Conservation (phyloP, 2,888 invertebrate genomes). For the Drosophila borborema region DNA sequence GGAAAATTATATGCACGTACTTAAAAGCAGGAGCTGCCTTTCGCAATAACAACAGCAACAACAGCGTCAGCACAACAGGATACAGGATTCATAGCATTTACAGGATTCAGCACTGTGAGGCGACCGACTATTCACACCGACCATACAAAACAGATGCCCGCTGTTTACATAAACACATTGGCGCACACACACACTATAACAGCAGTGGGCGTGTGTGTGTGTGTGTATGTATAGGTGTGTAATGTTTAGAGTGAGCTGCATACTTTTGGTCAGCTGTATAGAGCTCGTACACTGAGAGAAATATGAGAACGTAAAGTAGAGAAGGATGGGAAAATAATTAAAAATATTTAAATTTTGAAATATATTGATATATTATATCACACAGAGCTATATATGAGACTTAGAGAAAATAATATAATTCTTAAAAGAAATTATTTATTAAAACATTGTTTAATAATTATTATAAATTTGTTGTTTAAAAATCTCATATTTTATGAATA, state of each 20-base stretch:
- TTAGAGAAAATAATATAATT: too few species aligned
- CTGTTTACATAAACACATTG: constrained; percentile 52
- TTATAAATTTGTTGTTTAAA: too few species aligned
- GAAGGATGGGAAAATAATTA: too few species aligned
- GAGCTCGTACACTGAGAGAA: constrained; percentile 26
- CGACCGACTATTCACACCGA: constrained; percentile 45
- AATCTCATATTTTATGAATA: too few species aligned
- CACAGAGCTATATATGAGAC: too few species aligned
- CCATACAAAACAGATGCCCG: constrained; percentile 59
- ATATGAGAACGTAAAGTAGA: not conserved
- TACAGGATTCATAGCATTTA: constrained; percentile 17
- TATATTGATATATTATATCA: too few species aligned
- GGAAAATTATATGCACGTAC: constrained; percentile 78
- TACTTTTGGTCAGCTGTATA: constrained; percentile 15
- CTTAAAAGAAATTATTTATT: too few species aligned
- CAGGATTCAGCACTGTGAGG: constrained; percentile 15
- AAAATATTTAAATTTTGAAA: too few species aligned
- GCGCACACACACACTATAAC: constrained; percentile 9
- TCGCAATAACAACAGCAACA: constrained; percentile 4
- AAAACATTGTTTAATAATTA: too few species aligned
- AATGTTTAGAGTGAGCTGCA: constrained; percentile 9
- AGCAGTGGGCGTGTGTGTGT: not conserved
- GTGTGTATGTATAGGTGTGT: constrained; percentile 6
- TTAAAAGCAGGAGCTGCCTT: constrained; percentile 63
- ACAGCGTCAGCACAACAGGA: constrained; percentile 9